Evolutionary conservation across 1,140 invertebrate genomes (phyloP).

Genomic region (Triops longicaudatus): DNA sequence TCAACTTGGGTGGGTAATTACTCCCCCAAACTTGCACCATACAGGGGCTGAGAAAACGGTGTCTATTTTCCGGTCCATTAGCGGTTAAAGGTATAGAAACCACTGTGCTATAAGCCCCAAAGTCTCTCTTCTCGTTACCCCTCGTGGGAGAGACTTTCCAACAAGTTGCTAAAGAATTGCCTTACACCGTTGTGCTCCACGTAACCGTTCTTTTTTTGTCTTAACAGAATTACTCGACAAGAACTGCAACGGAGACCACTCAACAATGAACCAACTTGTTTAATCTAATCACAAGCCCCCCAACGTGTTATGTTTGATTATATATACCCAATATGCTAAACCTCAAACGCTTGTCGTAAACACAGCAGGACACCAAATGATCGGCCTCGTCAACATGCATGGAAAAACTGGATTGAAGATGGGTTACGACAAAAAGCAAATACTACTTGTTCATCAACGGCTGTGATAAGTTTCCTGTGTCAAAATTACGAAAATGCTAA

Average conservation of each 20-base stretch:
- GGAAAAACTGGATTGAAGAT: not conserved
- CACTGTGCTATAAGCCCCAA: not conserved
- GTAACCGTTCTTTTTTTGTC: no score
- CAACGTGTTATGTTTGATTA: not conserved
- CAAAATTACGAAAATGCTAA: no score
- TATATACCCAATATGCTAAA: not conserved
- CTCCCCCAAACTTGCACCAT: not conserved
- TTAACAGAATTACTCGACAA: no score
- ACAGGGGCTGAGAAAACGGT: not conserved
- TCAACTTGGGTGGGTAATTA: conserved; percentile 11
- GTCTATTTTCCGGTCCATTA: conserved; percentile 12
- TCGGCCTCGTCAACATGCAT: not conserved
- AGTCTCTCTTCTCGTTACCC: not conserved
- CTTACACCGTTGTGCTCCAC: no score
- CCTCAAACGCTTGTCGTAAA: not conserved
- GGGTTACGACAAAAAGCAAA: not conserved
- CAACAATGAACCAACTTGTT: not conserved
- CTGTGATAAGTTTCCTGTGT: no score
- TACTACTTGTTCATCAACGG: not conserved
- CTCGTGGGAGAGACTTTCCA: not conserved
- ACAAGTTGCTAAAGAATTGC: no score
- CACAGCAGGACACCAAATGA: not conserved
- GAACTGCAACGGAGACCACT: not conserved
- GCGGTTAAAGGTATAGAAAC: not conserved
- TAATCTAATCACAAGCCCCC: not conserved